Evolutionary conservation across 2,888 invertebrate species (phyloP).

Genomic region (Agrotis ipsilon): DNA sequence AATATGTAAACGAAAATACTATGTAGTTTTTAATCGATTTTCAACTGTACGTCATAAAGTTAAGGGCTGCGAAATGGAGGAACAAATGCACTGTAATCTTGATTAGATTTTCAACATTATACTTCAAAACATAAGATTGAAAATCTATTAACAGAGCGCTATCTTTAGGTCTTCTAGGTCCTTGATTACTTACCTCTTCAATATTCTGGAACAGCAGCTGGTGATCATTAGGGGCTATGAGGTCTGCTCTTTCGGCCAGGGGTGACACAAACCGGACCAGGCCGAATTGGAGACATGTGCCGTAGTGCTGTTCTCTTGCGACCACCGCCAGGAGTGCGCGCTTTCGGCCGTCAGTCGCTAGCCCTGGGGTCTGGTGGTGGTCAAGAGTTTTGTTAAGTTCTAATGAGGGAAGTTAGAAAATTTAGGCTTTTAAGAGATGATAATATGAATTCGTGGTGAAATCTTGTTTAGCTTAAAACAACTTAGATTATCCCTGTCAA

Average conservation of each 20-base stretch:
- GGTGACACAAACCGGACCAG: conserved; percentile 95
- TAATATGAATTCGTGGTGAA: background rate
- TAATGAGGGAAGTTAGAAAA: background rate
- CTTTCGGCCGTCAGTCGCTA: conserved; percentile 91
- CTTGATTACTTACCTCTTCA: conserved; percentile 92
- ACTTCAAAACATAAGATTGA: no score
- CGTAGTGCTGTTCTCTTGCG: conserved; percentile 95
- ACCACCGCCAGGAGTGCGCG: conserved; percentile 94
- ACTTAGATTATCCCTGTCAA: no score
- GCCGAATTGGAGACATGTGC: conserved; percentile 95
- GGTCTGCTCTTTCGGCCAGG: conserved; percentile 94
- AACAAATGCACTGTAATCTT: no score
- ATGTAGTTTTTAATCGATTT: no score
- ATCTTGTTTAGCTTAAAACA: background rate
- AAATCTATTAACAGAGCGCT: no score
- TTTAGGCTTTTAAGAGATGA: no score
- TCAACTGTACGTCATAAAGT: no score
- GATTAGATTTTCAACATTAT: no score
- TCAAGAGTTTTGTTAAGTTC: conserved; percentile 14
- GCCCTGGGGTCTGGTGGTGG: conserved; percentile 84
- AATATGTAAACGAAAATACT: no score
- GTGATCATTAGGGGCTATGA: conserved; percentile 95
- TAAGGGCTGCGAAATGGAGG: no score
- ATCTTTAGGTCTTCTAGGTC: no score
- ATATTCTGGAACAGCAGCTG: conserved; percentile 96